Percentiles rank a stretch among this genome's conserved stretches.
These are phyloP conservation scores for Parascotia fuliginaria DNA, from an alignment of 2,888 invertebrate genomes.

Conservation along the genomic window DNA sequence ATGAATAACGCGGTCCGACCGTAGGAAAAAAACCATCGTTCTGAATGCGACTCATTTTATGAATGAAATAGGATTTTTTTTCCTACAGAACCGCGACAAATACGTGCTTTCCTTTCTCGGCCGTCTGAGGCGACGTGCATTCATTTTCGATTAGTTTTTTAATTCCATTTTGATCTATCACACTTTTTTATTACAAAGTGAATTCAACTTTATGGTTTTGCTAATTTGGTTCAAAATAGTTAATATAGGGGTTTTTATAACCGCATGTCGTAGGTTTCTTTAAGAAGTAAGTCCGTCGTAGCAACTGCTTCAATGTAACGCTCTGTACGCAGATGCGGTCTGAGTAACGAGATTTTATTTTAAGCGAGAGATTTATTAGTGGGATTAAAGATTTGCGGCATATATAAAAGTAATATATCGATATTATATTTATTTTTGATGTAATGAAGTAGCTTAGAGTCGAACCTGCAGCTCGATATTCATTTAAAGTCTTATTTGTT, in stretches of 20 bases:
- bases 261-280: slow-evolving; percentile 61
- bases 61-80: slow-evolving; percentile 84
- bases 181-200: slow-evolving; percentile 31
- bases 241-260: slow-evolving; percentile 27
- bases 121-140: slow-evolving; percentile 76
- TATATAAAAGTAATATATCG: slow-evolving; percentile 23
- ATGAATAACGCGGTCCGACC: slow-evolving; percentile 49
- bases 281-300: slow-evolving; percentile 57
- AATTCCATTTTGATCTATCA: slow-evolving; percentile 58
- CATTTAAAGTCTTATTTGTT: too few relatives aligned
- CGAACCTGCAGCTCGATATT: too few relatives aligned
- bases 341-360: slow-evolving; percentile 71
- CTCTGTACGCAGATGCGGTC: slow-evolving; percentile 71
- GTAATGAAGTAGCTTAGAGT: not conserved
- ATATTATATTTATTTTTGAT: slow-evolving; percentile 16
- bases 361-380: slow-evolving; percentile 53
- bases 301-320: slow-evolving; percentile 59
- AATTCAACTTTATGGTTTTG: slow-evolving; percentile 31
- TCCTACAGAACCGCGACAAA: slow-evolving; percentile 76
- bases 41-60: slow-evolving; percentile 84
- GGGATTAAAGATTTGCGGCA: slow-evolving; percentile 39
- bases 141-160: slow-evolving; percentile 72
- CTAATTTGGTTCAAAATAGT: slow-evolving; percentile 33
- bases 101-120: slow-evolving; percentile 83
- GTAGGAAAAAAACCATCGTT: slow-evolving; percentile 56